Percentiles rank a stretch among this genome's conserved stretches.
phyloP scores from a whole-genome alignment of 2,797 vertebrate genomes.

The Gallinago solitaria region DNA sequence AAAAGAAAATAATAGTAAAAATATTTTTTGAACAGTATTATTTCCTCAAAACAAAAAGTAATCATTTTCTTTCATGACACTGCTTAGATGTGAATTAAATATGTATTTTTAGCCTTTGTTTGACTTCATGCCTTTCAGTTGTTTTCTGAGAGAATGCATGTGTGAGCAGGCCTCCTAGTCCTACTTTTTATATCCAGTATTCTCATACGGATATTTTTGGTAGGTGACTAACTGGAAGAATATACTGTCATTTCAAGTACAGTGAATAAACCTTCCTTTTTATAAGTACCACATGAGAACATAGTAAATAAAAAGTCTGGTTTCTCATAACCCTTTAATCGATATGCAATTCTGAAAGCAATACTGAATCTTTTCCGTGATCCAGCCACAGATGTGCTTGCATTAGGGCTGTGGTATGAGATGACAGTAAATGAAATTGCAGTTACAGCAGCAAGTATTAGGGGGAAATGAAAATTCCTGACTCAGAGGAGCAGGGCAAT shows the following conservation, averaged over 20 bases:
- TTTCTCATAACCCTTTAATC: neutral
- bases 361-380: neutral
- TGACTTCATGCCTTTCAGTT: neutral
- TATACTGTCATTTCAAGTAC: neutral
- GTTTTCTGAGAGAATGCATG: neutral
- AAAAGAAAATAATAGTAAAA: neutral
- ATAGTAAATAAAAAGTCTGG: conserved; percentile 12
- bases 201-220: neutral
- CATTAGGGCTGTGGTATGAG: conserved; percentile 48
- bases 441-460: conserved; percentile 59
- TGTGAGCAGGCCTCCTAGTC: neutral
- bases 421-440: conserved; percentile 61
- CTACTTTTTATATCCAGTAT: neutral
- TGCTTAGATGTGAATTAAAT: neutral
- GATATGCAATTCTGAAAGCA: neutral
- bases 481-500: conserved; percentile 66
- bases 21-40: neutral
- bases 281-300: neutral
- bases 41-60: neutral
- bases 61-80: neutral
- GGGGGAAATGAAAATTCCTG: conserved; percentile 66
- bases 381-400: conserved; percentile 63
- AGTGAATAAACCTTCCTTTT: conserved; percentile 1
- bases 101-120: neutral
- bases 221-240: neutral